Evolutionary conservation across 2,113 vertebrate species (phyloP).

Genomic region (Ceyx cyanopectus): DNA sequence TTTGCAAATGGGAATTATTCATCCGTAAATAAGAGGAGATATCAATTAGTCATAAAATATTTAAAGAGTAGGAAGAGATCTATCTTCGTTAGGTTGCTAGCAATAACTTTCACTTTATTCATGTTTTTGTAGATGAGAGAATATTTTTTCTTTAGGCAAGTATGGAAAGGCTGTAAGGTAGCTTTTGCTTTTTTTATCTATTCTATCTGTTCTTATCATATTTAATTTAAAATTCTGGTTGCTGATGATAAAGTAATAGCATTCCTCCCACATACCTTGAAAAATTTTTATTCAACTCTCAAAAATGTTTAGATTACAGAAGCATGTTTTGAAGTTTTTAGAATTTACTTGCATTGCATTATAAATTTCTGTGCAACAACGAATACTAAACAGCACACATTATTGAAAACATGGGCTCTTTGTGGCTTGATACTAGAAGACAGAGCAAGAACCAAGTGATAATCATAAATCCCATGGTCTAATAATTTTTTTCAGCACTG

Average conservation of each 20-base stretch:
- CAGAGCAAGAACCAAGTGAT: background rate
- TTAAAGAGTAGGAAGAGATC: constrained; percentile 30
- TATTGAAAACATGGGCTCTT: background rate
- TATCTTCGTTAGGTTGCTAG: constrained; percentile 16
- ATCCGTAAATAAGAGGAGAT: constrained; percentile 29
- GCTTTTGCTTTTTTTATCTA: constrained; percentile 28
- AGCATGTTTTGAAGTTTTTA: background rate
- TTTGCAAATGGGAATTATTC: constrained; percentile 45
- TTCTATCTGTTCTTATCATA: background rate
- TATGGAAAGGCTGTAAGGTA: background rate
- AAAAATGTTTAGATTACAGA: constrained; percentile 27
- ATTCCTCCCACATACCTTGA: constrained; percentile 28
- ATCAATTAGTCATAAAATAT: constrained; percentile 44
- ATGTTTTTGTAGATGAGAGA: background rate
- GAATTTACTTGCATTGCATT: background rate
- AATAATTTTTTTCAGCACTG: background rate
- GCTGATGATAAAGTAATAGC: constrained; percentile 38
- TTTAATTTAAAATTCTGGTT: constrained; percentile 47
- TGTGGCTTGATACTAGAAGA: constrained; percentile 15
- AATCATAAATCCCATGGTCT: background rate
- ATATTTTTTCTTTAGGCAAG: constrained; percentile 22
- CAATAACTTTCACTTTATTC: constrained; percentile 23
- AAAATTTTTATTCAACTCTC: background rate
- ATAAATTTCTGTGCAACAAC: background rate
- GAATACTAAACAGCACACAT: background rate